Evolutionary conservation across 2,888 invertebrate genomes (phyloP), one percentile per base, ranked within the genome.

Genomic region (Aphodius granarius): DNA sequence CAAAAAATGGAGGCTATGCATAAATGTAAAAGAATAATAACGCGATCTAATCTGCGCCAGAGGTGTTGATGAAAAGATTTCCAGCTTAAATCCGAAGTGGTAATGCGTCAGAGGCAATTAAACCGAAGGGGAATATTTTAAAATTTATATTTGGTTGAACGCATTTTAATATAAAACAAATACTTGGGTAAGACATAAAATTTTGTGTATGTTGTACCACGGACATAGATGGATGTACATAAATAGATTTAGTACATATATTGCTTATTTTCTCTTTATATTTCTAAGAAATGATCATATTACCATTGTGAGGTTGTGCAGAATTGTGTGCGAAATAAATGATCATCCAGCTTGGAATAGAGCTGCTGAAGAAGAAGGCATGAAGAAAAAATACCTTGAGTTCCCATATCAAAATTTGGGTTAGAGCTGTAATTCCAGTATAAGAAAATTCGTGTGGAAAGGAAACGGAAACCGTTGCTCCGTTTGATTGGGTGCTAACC

Each of bases 1-100:
- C 73, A 76, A 72, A 74, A 74, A 78, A 75, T 76, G 74, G 75
- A 66, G 71, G 65, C 70, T 74, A 77, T 77, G 77, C 77, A 77
- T 73, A 77, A 73, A 71, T 73, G 74, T 72, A 76, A 73, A 66
- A 63, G 73, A 76, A 76, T 76, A 78, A 78, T 76, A 73, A 43
- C 43, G 43, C 6, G 43, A 43, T 43, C 43, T 43, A 43, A 43
- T 43, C 43, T 43, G 43, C 43, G 43, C 13, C 43, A 13, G 43
- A 43, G 43, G 43, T 43, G 43, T 43, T 43, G 43, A 43, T 43
- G 43, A 43, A 43, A 43, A 43, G 43, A 43, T 43, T 43, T 43
- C 43, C 43, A 43, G 43, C 43, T 43, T 43, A 43, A 43, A 43
- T 43, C 43, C 1, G 43, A 43, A 43, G 43, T 43, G 43, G 43